Percentiles rank a stretch among this genome's conserved stretches.
Evolutionary conservation across 2,888 invertebrate genomes (phyloP).

Genomic region (Tachina lurida): DNA sequence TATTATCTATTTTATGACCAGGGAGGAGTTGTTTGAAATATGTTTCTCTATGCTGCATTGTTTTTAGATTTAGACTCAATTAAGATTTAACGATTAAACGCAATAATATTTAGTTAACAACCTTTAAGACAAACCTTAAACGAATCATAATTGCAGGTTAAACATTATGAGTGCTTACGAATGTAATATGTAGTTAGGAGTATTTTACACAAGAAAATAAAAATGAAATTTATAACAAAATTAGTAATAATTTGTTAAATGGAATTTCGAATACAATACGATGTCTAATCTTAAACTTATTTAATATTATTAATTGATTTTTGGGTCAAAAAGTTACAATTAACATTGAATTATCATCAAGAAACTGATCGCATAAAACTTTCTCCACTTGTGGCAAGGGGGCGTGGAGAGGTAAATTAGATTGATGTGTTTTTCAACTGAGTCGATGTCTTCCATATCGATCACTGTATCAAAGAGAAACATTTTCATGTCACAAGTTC

Average conservation of each 20-base stretch:
- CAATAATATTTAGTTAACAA: slow-evolving; percentile 48
- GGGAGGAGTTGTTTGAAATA: slow-evolving; percentile 53
- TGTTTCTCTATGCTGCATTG: slow-evolving; percentile 1
- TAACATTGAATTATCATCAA: no score
- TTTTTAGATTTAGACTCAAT: slow-evolving; percentile 40
- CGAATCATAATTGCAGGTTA: slow-evolving; percentile 33
- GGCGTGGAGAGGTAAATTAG: no score
- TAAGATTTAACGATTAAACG: slow-evolving; percentile 59
- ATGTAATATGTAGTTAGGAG: neutral
- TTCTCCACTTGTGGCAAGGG: no score
- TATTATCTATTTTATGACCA: slow-evolving; percentile 55
- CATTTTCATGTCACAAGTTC: neutral
- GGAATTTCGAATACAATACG: neutral
- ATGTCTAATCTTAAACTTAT: no score
- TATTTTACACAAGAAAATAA: neutral
- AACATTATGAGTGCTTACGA: neutral
- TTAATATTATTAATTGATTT: no score
- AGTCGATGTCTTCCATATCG: no score
- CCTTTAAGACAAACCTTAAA: slow-evolving; percentile 43
- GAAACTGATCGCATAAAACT: no score
- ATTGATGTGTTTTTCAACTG: no score
- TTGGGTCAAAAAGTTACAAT: no score
- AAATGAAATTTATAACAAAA: neutral
- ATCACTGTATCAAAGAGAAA: no score
- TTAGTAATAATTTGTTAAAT: neutral